Conservation (phyloP, 2,113 vertebrate genomes). For the Tenrec ecaudatus region DNA sequence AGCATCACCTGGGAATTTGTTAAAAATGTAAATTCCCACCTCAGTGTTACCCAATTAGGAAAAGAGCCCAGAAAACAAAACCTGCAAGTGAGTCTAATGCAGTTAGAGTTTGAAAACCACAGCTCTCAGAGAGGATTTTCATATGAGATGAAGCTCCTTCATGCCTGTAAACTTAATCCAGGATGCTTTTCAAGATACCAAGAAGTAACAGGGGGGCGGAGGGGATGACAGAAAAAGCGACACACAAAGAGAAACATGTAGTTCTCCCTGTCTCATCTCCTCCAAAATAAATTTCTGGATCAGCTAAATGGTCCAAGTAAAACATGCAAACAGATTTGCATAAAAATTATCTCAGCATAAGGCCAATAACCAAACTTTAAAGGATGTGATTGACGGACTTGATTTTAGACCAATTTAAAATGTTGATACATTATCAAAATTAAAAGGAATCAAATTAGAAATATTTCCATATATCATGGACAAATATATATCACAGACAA, state of each 20-base stretch:
- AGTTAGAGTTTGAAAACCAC: too few relatives aligned
- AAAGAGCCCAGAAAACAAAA: background rate
- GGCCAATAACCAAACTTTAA: background rate
- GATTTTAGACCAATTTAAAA: slow-evolving; percentile 29
- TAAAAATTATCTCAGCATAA: too few relatives aligned
- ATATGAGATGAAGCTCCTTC: background rate
- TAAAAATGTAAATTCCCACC: background rate
- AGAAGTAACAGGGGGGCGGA: slow-evolving; percentile 12
- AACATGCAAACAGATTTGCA: too few relatives aligned
- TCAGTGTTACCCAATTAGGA: slow-evolving; percentile 11
- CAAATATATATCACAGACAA: slow-evolving; percentile 15
- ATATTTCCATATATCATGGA: background rate
- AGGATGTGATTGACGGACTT: slow-evolving; percentile 15
- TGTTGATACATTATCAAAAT: background rate
- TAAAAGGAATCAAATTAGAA: slow-evolving; percentile 41
- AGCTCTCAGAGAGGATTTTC: background rate
- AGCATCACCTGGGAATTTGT: too few relatives aligned
- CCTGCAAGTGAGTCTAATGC: background rate
- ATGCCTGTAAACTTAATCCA: slow-evolving; percentile 33
- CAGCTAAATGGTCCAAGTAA: too few relatives aligned
- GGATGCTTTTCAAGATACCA: background rate
- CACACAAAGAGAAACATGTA: background rate
- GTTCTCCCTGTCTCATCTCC: too few relatives aligned
- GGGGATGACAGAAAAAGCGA: background rate
- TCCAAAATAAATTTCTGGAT: too few relatives aligned